Evolutionary conservation across 2,888 invertebrate species (phyloP).

Genomic region (Heteropelma amictum): DNA sequence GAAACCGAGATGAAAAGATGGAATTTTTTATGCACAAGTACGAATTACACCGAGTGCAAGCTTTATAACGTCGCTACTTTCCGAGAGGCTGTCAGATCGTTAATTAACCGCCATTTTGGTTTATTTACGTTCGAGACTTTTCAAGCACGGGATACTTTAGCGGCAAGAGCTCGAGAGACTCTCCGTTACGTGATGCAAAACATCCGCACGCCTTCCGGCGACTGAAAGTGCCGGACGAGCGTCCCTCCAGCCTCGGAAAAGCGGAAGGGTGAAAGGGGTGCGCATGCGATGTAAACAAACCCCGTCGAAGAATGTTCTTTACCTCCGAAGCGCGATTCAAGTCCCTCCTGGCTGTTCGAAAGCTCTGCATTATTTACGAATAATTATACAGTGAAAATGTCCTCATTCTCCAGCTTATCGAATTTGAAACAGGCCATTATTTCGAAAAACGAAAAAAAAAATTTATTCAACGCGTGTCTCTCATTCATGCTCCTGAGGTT

Average conservation of each 20-base stretch:
- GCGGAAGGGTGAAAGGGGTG: conserved; percentile 59
- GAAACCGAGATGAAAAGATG: too few relatives aligned
- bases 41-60: too few relatives aligned
- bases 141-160: not conserved
- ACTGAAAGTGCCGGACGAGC: conserved; percentile 63
- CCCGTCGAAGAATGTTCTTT: conserved; percentile 63
- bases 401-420: not conserved
- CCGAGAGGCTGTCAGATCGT: too few relatives aligned
- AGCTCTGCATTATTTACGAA: not conserved
- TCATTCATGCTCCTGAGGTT: too few relatives aligned
- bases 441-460: too few relatives aligned
- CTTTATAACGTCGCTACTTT: too few relatives aligned
- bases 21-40: too few relatives aligned
- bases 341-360: not conserved
- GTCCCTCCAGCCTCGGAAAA: conserved; percentile 40
- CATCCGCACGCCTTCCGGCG: conserved; percentile 71
- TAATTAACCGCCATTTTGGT: not conserved
- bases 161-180: not conserved
- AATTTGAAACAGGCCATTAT: too few relatives aligned
- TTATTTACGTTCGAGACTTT: not conserved
- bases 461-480: too few relatives aligned
- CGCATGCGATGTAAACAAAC: conserved; percentile 74
- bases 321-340: not conserved
- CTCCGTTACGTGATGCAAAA: conserved; percentile 62
- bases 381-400: not conserved